A percentile compares a stretch with the other conserved stretches of the same genome.
Evolutionary conservation across 2,888 invertebrate genomes (phyloP).

Genomic region (Rhagonycha lutea): DNA sequence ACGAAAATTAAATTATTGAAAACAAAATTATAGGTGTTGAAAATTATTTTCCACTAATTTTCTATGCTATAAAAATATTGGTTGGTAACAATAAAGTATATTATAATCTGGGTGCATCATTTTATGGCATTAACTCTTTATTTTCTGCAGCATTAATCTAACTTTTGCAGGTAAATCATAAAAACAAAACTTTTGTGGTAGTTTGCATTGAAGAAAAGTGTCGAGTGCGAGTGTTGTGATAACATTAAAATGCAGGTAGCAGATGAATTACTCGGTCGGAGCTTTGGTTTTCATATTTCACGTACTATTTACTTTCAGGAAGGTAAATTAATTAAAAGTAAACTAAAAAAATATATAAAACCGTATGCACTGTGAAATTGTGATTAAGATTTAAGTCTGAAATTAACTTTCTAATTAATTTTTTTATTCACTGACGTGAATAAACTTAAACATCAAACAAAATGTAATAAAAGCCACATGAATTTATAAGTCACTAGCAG

Average conservation of each 20-base stretch:
- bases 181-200: not conserved
- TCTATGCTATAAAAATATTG: too few species aligned
- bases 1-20: too few species aligned
- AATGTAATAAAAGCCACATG: conserved; percentile 16
- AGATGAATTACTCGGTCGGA: not conserved
- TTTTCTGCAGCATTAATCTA: not conserved
- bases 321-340: not conserved
- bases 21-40: too few species aligned
- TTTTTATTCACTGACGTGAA: not conserved
- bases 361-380: not conserved
- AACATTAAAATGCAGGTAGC: not conserved
- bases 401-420: not conserved
- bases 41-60: too few species aligned
- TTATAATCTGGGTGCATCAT: too few species aligned
- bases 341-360: not conserved
- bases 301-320: not conserved
- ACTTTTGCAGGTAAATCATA: not conserved
- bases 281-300: not conserved
- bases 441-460: conserved; percentile 14
- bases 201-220: not conserved
- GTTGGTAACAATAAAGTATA: too few species aligned
- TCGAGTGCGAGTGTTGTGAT: not conserved
- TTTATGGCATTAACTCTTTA: too few species aligned
- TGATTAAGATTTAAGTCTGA: not conserved
- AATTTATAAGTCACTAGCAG: conserved; percentile 17